phyloP scores from a whole-genome alignment of 2,888 invertebrate species.

The Hyalella azteca region DNA sequence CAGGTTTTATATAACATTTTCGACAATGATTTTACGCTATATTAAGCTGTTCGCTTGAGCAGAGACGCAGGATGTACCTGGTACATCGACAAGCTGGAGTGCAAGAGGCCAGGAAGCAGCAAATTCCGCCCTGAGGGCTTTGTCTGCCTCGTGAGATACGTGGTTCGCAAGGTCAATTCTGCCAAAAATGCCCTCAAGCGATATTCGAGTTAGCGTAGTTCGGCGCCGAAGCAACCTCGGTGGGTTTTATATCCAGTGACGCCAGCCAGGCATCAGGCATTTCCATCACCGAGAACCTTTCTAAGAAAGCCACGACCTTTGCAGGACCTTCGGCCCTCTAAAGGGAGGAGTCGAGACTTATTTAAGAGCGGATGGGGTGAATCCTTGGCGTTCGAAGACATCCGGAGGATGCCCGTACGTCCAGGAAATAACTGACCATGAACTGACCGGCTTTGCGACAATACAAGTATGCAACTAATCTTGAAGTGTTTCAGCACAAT shows the following conservation, averaged over 20 bases:
- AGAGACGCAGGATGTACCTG: too few relatives aligned
- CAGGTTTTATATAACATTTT: too few relatives aligned
- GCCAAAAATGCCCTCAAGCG: background rate
- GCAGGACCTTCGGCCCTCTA: constrained; percentile 23
- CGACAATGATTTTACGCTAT: too few relatives aligned
- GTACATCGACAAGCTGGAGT: too few relatives aligned
- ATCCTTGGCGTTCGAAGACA: constrained; percentile 2
- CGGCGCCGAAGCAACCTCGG: constrained; percentile 17
- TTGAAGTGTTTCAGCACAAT: too few relatives aligned
- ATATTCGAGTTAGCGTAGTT: background rate
- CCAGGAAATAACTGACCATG: too few relatives aligned
- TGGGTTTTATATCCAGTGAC: background rate
- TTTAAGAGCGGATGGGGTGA: constrained; percentile 9
- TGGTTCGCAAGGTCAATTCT: background rate
- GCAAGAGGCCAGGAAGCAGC: background rate
- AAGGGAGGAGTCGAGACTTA: background rate
- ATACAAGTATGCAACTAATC: too few relatives aligned
- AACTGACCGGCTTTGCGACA: too few relatives aligned
- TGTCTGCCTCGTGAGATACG: constrained; percentile 13
- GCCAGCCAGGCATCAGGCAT: constrained; percentile 8
- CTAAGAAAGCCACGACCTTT: constrained; percentile 26
- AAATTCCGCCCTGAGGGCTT: background rate
- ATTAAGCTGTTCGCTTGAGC: too few relatives aligned
- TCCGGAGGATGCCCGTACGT: background rate
- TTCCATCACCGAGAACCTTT: constrained; percentile 2